A percentile compares a stretch with the other conserved stretches of the same genome.
Evolutionary conservation across 1,140 invertebrate species (phyloP).

Genomic region (Drosophila orosa): DNA sequence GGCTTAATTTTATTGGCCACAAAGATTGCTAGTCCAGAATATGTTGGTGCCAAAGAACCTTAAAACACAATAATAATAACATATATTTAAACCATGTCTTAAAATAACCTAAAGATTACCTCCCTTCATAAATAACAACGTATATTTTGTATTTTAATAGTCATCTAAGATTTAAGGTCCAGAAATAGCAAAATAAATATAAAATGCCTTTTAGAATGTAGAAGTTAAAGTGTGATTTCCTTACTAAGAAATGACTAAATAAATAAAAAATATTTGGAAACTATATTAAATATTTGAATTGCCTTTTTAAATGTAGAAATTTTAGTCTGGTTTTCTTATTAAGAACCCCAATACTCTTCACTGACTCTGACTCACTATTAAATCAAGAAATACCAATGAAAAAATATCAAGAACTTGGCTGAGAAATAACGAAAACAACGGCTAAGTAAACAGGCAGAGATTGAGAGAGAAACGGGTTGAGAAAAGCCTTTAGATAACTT

Average conservation of each 20-base stretch:
- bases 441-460: conserved; percentile 32
- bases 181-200: background rate
- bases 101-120: background rate
- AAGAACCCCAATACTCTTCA: background rate
- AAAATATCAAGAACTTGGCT: background rate
- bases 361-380: background rate
- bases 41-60: background rate
- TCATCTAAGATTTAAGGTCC: accelerated
- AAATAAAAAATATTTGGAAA: background rate
- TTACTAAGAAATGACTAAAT: no score
- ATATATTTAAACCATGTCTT: background rate
- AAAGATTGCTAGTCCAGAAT: background rate
- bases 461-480: conserved; percentile 25
- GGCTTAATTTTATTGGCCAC: conserved; percentile 23
- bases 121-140: background rate
- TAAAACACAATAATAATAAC: background rate
- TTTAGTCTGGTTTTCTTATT: background rate
- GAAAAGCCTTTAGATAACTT: conserved; percentile 56
- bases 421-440: conserved; percentile 15
- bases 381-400: background rate
- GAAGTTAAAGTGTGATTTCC: no score
- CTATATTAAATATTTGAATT: background rate
- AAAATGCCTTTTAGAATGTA: no score
- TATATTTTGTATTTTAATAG: no score
- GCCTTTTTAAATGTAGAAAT: background rate